Conservation (phyloP, 2,797 vertebrate genomes). For the Paedocypris micromegethes region DNA sequence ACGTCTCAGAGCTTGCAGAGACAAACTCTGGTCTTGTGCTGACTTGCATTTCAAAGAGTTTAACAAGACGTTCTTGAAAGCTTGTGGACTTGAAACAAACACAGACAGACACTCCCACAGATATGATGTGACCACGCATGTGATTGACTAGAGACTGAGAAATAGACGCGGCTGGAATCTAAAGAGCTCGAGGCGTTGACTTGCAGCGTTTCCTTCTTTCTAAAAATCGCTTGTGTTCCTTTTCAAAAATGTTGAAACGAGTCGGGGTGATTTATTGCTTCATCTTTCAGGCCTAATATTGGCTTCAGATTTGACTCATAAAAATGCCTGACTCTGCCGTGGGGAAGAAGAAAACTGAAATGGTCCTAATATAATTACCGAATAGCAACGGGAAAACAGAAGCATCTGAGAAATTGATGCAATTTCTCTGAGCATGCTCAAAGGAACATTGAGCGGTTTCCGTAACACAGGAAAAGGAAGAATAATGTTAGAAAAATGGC, state of each 20-base stretch:
- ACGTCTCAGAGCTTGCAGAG: slow-evolving; percentile 61
- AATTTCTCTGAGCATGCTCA: slow-evolving; percentile 66
- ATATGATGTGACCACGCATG: slow-evolving; percentile 21
- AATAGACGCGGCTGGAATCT: slow-evolving; percentile 45
- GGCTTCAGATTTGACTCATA: slow-evolving; percentile 60
- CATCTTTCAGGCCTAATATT: slow-evolving; percentile 57
- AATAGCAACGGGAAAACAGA: slow-evolving; percentile 63
- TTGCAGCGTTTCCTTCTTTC: slow-evolving; percentile 48
- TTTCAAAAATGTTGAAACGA: slow-evolving; percentile 64
- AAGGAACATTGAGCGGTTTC: slow-evolving; percentile 48
- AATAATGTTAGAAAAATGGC: slow-evolving; percentile 62
- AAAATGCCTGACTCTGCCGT: slow-evolving; percentile 50
- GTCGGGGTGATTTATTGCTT: slow-evolving; percentile 62
- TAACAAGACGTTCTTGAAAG: slow-evolving; percentile 69
- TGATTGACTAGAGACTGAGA: slow-evolving; percentile 14
- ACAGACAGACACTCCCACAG: slow-evolving; percentile 25
- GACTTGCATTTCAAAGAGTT: slow-evolving; percentile 71
- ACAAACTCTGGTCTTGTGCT: slow-evolving; percentile 72
- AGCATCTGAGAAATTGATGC: slow-evolving; percentile 67
- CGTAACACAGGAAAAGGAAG: slow-evolving; percentile 65
- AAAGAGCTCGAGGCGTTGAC: slow-evolving; percentile 45
- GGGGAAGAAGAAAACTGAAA: slow-evolving; percentile 64
- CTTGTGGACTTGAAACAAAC: slow-evolving; percentile 54
- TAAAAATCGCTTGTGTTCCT: slow-evolving; percentile 52
- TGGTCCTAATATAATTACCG: slow-evolving; percentile 68